phyloP scores from a whole-genome alignment of 1,140 invertebrate species.

The Ceratosolen fusciceps region DNA sequence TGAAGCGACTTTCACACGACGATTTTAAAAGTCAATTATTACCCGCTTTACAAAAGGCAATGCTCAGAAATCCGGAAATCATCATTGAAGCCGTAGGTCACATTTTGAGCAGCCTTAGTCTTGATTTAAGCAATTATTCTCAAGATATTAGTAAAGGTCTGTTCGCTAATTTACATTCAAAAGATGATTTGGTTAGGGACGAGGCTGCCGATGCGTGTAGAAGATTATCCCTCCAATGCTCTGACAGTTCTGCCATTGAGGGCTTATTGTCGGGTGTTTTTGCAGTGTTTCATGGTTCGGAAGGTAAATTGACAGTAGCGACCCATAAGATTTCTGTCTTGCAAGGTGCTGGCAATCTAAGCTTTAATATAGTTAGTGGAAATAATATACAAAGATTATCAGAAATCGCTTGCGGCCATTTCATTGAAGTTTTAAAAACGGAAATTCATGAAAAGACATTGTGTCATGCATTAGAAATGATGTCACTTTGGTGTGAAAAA shows the following conservation, averaged over 20 bases:
- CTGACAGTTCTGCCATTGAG: slow-evolving; percentile 77
- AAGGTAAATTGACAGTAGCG: slow-evolving; percentile 91
- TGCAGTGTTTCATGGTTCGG: slow-evolving; percentile 88
- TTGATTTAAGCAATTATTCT: slow-evolving; percentile 87
- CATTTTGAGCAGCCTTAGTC: slow-evolving; percentile 79
- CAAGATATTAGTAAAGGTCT: slow-evolving; percentile 87
- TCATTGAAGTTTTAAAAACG: slow-evolving; percentile 85
- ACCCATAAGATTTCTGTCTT: slow-evolving; percentile 92
- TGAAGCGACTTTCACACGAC: slow-evolving; percentile 77
- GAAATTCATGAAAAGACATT: slow-evolving; percentile 95
- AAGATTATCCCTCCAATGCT: slow-evolving; percentile 81
- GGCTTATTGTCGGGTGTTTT: slow-evolving; percentile 83
- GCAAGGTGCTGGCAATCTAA: slow-evolving; percentile 87
- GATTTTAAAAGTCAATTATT: slow-evolving; percentile 84
- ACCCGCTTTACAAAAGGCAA: slow-evolving; percentile 90
- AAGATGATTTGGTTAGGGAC: slow-evolving; percentile 82
- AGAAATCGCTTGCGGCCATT: slow-evolving; percentile 76
- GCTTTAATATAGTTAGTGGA: slow-evolving; percentile 79
- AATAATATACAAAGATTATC: slow-evolving; percentile 76
- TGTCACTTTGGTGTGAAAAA: slow-evolving; percentile 84
- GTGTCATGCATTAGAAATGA: slow-evolving; percentile 83
- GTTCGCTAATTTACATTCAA: slow-evolving; percentile 83
- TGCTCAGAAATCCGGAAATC: slow-evolving; percentile 94
- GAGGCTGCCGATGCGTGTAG: slow-evolving; percentile 81
- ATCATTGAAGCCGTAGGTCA: slow-evolving; percentile 85